Conservation (phyloP, 2,888 invertebrate genomes). For the Eumerus sabulonum region DNA sequence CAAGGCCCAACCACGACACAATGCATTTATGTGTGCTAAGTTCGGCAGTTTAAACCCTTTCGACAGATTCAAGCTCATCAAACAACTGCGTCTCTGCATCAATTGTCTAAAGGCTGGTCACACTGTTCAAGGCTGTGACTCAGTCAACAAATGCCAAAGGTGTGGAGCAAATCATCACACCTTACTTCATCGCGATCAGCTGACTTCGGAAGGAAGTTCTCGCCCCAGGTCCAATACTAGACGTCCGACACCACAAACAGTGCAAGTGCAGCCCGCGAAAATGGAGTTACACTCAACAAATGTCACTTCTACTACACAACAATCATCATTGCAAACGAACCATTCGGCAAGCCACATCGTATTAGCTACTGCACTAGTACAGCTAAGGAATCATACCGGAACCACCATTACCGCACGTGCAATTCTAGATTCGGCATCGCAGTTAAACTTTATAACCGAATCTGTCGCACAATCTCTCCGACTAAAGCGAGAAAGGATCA, state of each 20-base stretch:
- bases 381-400: neutral
- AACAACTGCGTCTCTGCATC: constrained; percentile 1
- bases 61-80: constrained; percentile 10
- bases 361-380: neutral
- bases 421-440: neutral
- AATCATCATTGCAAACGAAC: neutral
- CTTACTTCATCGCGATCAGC: constrained; percentile 5
- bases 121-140: constrained; percentile 7
- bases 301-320: neutral
- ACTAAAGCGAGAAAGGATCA: neutral
- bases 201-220: no score
- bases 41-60: neutral
- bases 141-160: constrained; percentile 13
- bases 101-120: constrained; percentile 7
- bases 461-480: neutral
- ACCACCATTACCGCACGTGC: neutral
- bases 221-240: no score
- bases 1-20: constrained; percentile 10
- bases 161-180: constrained; percentile 10
- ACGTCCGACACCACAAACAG: no score
- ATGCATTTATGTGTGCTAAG: constrained; percentile 3
- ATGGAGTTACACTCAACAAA: no score
- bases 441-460: neutral
- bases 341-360: neutral
- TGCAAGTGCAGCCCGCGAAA: no score